Base-by-base conservation (phyloP, 2,113 vertebrate species). In the Pogona vitticeps region DNA sequence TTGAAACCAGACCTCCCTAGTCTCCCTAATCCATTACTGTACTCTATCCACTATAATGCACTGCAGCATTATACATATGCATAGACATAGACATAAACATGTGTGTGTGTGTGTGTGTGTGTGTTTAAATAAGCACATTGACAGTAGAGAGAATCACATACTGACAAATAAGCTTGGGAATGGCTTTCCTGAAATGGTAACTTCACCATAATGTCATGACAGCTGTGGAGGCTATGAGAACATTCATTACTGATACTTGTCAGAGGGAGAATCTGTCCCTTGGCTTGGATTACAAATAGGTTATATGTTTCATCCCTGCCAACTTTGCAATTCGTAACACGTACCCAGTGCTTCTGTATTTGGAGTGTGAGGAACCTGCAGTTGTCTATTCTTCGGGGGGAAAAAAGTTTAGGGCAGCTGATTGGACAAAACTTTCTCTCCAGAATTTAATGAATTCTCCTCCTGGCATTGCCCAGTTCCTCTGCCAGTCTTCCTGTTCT, bases 391-490 rank as follows among this genome's bases (percentile, higher is more conserved):
- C 20, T 76, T 59, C 23, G 3, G 40, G 17, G 61, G 38, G 46
- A 28, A 61, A 75, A 72, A 84, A 26, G 38, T 65, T 63, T 75
- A 59, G 28, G 20, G 23, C 9, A 52, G 67, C 52, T 73, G 82
- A 40, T 33, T 76, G 72, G 72, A 65, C 18, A 58, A 65, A 42
- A 56, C 40, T 68, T 65, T 52, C 21, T 76, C 59, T 75, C 46
- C 46, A 52, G 79, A 61, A 26, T 63, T 40, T 76, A 76, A 76
- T 75, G n/a, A 15, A 76, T 68, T 76, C 33, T 73, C 61, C 85
- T 1, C 1, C 68, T 17, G 0, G 40, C 76, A 3, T 1, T 1
- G 56, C 65, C 86, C 0, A 0, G 36, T 80, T 36, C 4, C 0
- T 3, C 82, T 61, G 52, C 38, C 46, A 46, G 58, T 42, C 26